These are phyloP conservation scores for Gobionotothen gibberifrons DNA, from an alignment of 2,797 vertebrate genomes.

Conservation along the genomic window DNA sequence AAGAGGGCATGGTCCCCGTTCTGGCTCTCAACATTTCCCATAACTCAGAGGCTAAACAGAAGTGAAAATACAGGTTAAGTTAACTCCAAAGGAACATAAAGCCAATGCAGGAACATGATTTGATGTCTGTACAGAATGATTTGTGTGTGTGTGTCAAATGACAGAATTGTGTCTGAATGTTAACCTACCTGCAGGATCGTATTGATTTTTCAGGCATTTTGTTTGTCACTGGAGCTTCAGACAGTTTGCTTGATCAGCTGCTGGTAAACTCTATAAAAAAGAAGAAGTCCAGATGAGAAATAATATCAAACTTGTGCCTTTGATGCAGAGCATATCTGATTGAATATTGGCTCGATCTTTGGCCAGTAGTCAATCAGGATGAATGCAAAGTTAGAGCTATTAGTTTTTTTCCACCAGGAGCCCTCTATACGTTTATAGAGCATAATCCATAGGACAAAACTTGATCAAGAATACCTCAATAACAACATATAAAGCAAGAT, in stretches of 20 bases:
- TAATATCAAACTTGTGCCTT: neutral
- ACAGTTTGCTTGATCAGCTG: slow-evolving; percentile 32
- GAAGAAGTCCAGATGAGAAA: slow-evolving; percentile 27
- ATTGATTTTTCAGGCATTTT: slow-evolving; percentile 62
- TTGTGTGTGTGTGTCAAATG: neutral
- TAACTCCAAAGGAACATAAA: neutral
- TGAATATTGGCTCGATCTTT: neutral
- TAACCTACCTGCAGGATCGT: slow-evolving; percentile 57
- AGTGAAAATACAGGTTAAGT: neutral
- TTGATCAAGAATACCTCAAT: neutral
- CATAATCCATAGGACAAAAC: neutral
- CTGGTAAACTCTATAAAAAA: slow-evolving; percentile 34
- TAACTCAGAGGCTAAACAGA: slow-evolving; percentile 82
- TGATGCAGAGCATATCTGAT: neutral
- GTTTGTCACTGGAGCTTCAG: slow-evolving; percentile 54
- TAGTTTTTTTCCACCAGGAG: neutral
- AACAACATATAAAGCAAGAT: neutral
- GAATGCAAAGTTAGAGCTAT: neutral
- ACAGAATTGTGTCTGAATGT: neutral
- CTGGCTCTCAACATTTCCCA: slow-evolving; percentile 98
- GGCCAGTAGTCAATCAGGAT: neutral
- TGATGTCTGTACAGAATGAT: neutral
- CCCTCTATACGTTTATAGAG: neutral
- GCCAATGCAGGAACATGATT: neutral
- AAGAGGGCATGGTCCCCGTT: slow-evolving; percentile 90